Conservation (phyloP, 2,113 vertebrate species). For the Falco punctatus region DNA sequence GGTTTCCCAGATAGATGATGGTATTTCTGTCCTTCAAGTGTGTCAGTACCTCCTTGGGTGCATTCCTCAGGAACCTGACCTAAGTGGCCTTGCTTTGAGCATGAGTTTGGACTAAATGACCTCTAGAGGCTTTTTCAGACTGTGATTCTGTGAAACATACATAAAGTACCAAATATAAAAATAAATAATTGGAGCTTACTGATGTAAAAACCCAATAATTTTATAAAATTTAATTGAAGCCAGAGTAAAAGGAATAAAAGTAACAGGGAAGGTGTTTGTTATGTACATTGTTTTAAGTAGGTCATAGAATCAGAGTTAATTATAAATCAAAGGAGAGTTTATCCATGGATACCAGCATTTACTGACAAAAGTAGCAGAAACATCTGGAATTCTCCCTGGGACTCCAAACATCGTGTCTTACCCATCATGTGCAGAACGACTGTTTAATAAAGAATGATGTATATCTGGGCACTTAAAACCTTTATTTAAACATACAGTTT, state of each 20-base stretch:
- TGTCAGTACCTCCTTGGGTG: neutral
- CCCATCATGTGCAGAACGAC: neutral
- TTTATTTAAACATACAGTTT: neutral
- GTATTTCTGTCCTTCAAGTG: fast-evolving
- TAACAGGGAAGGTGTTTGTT: neutral
- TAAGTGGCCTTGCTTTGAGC: neutral
- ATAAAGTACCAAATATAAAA: neutral
- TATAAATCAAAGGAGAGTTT: neutral
- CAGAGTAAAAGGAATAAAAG: neutral
- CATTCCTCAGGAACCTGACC: neutral
- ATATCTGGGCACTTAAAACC: neutral
- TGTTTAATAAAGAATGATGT: neutral
- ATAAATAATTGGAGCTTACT: neutral
- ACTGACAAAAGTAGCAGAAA: neutral
- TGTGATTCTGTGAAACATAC: neutral
- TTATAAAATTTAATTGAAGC: neutral
- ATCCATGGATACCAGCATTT: neutral
- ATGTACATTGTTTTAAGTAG: neutral
- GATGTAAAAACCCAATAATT: neutral
- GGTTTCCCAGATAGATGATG: neutral
- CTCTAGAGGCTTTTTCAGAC: neutral
- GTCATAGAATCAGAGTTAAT: neutral
- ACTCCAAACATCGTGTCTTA: neutral
- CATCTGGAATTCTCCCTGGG: neutral
- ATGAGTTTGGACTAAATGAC: neutral